A percentile compares a stretch with the other conserved stretches of the same genome.
These are phyloP conservation scores for Oxygymnocypris stewartii DNA, from an alignment of 2,113 vertebrate species.

Conservation along the genomic window DNA sequence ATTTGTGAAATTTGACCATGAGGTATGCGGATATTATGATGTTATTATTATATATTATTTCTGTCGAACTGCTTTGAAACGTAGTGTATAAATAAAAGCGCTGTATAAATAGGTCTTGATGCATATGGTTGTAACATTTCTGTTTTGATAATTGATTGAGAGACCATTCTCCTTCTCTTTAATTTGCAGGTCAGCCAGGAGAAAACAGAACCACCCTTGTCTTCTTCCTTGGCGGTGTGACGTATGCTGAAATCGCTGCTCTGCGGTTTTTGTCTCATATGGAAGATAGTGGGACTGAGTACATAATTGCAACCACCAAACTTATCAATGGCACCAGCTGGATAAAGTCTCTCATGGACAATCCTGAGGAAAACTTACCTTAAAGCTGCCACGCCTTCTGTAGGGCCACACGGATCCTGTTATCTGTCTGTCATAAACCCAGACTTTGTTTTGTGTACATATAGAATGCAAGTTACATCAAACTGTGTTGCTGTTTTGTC, in stretches of 20 bases:
- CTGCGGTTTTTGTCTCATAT: constrained; percentile 94
- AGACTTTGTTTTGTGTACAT: not conserved
- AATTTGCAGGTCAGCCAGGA: constrained; percentile 86
- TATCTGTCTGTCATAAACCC: not conserved
- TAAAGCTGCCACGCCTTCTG: constrained; percentile 62
- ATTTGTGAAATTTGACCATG: not conserved
- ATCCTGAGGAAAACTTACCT: constrained; percentile 78
- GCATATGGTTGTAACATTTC: not conserved
- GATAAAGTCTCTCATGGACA: constrained; percentile 94
- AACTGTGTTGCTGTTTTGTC: not conserved
- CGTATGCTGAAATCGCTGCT: constrained; percentile 92
- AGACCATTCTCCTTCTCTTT: not conserved
- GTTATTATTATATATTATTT: not conserved
- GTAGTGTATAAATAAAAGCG: not conserved
- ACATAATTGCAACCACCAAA: constrained; percentile 95
- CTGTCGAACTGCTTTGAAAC: not conserved
- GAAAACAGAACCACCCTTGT: constrained; percentile 93
- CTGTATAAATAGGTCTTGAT: not conserved
- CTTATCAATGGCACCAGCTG: constrained; percentile 93
- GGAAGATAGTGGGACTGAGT: constrained; percentile 96
- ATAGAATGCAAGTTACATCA: not conserved
- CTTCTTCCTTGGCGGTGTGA: constrained; percentile 95
- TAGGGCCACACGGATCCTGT: not conserved
- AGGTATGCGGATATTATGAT: not conserved
- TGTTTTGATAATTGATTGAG: not conserved